Evolutionary conservation across 2,888 invertebrate species (phyloP).

Genomic region (Volucella bombylans): DNA sequence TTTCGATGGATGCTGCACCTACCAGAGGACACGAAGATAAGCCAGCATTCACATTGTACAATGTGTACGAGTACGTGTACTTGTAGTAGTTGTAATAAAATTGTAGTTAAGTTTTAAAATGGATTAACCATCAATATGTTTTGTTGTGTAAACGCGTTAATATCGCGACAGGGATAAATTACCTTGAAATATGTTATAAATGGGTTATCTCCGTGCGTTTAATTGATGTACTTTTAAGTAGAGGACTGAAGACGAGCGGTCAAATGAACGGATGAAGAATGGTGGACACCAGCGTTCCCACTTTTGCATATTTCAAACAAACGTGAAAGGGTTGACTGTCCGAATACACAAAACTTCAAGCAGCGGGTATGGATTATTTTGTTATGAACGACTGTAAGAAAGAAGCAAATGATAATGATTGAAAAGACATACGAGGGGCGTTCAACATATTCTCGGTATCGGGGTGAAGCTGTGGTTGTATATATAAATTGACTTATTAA

Average conservation of each 20-base stretch:
- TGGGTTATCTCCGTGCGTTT: slow-evolving; percentile 66
- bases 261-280: neutral
- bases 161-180: slow-evolving; percentile 70
- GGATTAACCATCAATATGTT: slow-evolving; percentile 71
- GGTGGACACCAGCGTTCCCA: neutral
- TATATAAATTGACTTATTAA: no score
- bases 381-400: no score
- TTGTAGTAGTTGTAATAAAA: slow-evolving; percentile 33
- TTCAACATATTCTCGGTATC: no score
- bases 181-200: slow-evolving; percentile 71
- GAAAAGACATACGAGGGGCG: no score
- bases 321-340: no score
- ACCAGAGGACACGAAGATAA: slow-evolving; percentile 50
- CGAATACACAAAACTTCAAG: no score
- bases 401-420: no score
- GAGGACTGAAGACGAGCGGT: neutral
- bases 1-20: neutral
- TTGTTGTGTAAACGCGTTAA: slow-evolving; percentile 67
- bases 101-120: slow-evolving; percentile 57
- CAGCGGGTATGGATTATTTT: no score
- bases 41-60: slow-evolving; percentile 44
- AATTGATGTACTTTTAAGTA: slow-evolving; percentile 62
- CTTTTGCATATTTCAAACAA: no score
- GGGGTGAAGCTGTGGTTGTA: no score
- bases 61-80: neutral